Base-by-base conservation (phyloP, 2,113 vertebrate genomes). In the Solenodon paradoxus region DNA sequence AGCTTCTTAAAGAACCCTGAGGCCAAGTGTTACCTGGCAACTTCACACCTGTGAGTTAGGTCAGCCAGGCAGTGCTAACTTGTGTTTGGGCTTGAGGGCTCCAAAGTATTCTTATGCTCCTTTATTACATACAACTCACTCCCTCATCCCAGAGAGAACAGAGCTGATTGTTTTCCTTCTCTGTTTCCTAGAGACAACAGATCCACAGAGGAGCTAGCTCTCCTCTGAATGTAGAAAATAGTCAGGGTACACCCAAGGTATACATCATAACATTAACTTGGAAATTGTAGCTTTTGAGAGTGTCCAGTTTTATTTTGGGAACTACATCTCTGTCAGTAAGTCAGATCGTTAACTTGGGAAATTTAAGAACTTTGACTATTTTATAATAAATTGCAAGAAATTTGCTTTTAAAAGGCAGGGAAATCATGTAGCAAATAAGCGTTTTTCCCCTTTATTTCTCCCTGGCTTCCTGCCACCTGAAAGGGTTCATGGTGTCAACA, bases 101-200 rank as follows among this genome's bases (percentile, higher is more conserved):
- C 82, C 79, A 28, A 20, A 6, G 45, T 88, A n/a, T 88, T 64
- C 42, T 2, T 55, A 3, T 4, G 13, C 45, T 94, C 45, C 45
- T 66, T 92, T 38, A 59, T 92, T 72, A 77, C 35, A 57, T 72
- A 77, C 35, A 57, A 77, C 80, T 97, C 35, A 42, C 69, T 92
- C 75, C 32, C 53, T 35, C 51, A 32, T 75, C 95, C 68, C 80
- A 24, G 59, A 72, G 68, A 91, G 69, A 94, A 90, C 57, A 78
- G 90, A 92, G 66, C 72, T 92, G 86, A 96, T 93, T 97, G 95
- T 95, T 97, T 96, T 82, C 83, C 68, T 87, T 51, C 85, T 87
- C 0, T 0, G 93, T 97, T 95, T 92, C 95, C 92, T 94, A 57
- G 97, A 97, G 94, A 97, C 97, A 81, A 88, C 83, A 90, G 94